phyloP scores from a whole-genome alignment of 2,113 vertebrate species.

The Eubucco bourcierii region DNA sequence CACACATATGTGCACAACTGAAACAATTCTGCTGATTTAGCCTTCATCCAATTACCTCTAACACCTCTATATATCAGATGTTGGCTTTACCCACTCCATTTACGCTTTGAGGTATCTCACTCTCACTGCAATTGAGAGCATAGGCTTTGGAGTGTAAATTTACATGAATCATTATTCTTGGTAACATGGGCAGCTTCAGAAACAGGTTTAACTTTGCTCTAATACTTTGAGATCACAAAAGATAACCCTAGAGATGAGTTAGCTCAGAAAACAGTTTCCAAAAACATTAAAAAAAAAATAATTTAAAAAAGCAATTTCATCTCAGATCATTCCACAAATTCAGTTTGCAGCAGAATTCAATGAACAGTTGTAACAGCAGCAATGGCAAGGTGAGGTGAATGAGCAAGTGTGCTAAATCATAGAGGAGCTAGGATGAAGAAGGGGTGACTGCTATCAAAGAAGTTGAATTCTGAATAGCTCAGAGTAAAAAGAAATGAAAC shows the following conservation, averaged over 20 bases:
- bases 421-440: not conserved
- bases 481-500: not conserved
- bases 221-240: constrained; percentile 41
- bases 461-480: not conserved
- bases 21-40: constrained; percentile 24
- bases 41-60: not conserved
- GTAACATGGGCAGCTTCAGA: not conserved
- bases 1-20: not conserved
- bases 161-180: not conserved
- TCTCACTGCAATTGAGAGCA: not conserved
- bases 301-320: not conserved
- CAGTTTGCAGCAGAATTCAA: not conserved
- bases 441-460: not conserved
- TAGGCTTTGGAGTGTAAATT: not conserved
- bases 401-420: not conserved
- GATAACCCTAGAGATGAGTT: not conserved
- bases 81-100: not conserved
- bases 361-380: not conserved
- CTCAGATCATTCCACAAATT: not conserved
- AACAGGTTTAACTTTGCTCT: constrained; percentile 40
- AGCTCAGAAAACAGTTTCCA: constrained; percentile 6
- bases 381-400: not conserved
- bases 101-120: not conserved
- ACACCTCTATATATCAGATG: not conserved
- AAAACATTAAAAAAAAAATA: not conserved